A percentile compares a stretch with the other conserved stretches of the same genome.
Evolutionary conservation across 92 coral and sea anemone genomes (phyloP).

Genomic region (Palythoa heliodiscus): DNA sequence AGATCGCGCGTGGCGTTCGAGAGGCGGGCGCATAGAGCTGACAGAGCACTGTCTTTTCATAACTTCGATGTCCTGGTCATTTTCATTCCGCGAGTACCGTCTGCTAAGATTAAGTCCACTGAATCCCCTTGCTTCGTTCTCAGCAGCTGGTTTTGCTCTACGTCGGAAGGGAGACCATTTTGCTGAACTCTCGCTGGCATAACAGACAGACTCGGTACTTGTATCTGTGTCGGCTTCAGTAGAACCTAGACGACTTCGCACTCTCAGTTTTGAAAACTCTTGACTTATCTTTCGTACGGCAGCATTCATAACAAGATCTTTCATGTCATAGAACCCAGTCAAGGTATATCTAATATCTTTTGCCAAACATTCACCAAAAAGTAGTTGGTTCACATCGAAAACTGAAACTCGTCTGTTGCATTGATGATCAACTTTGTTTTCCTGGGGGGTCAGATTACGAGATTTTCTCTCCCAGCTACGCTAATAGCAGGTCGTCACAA

Average conservation of each 20-base stretch:
- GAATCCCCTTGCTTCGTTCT: constrained; percentile 16
- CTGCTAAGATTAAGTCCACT: neutral
- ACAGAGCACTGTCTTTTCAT: constrained; percentile 9
- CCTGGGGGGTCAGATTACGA: constrained; percentile 21
- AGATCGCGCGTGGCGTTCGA: constrained; percentile 31
- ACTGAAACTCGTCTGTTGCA: constrained; percentile 27
- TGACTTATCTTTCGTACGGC: constrained; percentile 44
- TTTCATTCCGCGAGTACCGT: constrained; percentile 33
- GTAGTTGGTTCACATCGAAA: neutral
- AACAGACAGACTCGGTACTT: constrained; percentile 29
- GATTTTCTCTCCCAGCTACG: neutral
- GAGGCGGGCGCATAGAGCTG: constrained; percentile 20
- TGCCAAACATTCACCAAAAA: constrained; percentile 2
- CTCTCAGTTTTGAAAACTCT: constrained; percentile 37
- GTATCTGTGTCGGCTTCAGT: constrained; percentile 18
- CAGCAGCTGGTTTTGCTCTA: constrained; percentile 8
- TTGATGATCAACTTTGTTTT: neutral
- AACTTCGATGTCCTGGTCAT: constrained; percentile 36
- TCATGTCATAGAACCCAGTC: constrained; percentile 4
- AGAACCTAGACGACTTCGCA: constrained; percentile 24
- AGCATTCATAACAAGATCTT: constrained; percentile 33
- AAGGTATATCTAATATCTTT: neutral
- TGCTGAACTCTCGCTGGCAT: constrained; percentile 14
- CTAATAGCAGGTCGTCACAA: constrained; percentile 23
- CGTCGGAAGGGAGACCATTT: constrained; percentile 44